phyloP scores from a whole-genome alignment of 1,140 invertebrate genomes.

The Meloidogyne exigua region DNA sequence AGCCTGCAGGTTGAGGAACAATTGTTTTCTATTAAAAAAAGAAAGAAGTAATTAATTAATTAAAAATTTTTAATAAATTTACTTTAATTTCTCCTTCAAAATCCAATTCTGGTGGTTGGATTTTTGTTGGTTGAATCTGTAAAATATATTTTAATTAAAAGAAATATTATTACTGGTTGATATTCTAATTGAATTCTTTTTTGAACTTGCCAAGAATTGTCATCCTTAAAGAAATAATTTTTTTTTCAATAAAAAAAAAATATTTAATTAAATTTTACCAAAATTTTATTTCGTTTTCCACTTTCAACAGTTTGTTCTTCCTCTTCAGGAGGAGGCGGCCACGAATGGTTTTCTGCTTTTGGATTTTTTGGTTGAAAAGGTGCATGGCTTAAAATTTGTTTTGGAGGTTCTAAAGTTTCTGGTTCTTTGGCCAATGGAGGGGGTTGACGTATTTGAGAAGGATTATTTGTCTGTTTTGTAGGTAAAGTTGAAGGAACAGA shows the following conservation, averaged over 20 bases:
- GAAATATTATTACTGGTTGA: slow-evolving; percentile 19
- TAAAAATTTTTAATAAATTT: slow-evolving; percentile 1
- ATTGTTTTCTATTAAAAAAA: slow-evolving; percentile 41
- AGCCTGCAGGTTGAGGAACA: slow-evolving; percentile 46
- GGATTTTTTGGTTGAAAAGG: slow-evolving; percentile 1
- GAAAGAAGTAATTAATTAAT: not conserved
- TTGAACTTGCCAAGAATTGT: slow-evolving; percentile 45
- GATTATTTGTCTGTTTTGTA: not conserved
- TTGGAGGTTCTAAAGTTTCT: slow-evolving; percentile 1
- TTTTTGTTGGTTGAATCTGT: slow-evolving; percentile 38
- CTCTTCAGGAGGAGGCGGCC: not conserved
- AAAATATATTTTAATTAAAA: slow-evolving; percentile 7
- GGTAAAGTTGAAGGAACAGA: not conserved
- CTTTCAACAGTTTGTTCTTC: not conserved
- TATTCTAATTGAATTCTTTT: slow-evolving; percentile 44
- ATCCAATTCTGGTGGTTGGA: slow-evolving; percentile 44
- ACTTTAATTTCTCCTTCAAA: slow-evolving; percentile 40
- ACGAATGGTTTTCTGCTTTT: slow-evolving; percentile 5
- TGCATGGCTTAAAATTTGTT: not conserved
- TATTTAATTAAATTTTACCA: not conserved
- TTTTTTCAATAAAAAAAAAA: not conserved
- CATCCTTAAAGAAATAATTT: slow-evolving; percentile 28
- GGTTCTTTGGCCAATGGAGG: not conserved
- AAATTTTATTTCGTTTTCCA: slow-evolving; percentile 2
- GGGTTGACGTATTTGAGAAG: not conserved